Evolutionary conservation across 2,113 vertebrate genomes (phyloP), one percentile per base, ranked within the genome.

Genomic region (Anguilla rostrata): DNA sequence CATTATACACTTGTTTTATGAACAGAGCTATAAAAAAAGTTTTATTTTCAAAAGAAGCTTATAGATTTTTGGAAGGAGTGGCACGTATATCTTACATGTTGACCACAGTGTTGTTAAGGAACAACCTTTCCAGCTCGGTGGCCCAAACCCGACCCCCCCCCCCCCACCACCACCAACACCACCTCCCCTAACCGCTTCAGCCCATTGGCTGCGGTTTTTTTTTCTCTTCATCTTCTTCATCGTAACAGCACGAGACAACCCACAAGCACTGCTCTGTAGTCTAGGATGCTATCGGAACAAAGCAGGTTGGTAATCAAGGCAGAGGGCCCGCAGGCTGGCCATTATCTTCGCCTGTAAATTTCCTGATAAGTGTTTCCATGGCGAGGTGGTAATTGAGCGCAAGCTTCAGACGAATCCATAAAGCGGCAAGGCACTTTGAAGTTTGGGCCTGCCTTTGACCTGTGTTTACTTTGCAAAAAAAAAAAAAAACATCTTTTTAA

Each of bases 221-320:
- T 78, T 26, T 43, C 22, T 26, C 29, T 84, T 84, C 26, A 6
- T 84, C 66, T 57, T 22, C 20, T 40, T 66, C 16, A 66, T 63
- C n/a, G 40, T 29, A 84, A n/a, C 3, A 15, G 82, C 49, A 39
- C 0, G 34, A 63, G 34, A 26, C 12, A 5, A 29, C 9, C 78
- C 53, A 39, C 26, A 14, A 26, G 71, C 29, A 41, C 46, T 66
- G 5, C 29, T 71, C 18, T 22, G 22, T 78, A 56, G 71, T 11
- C 14, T 9, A 40, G 39, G 53, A 79, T 40, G 39, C 79, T 56
- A 57, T 78, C 63, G 18, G 56, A 83, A 29, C 49, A 40, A 5
- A 80, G 18, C 39, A 34, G 79, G 71, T 80, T 81, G 89, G 71
- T 89, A 91, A 92, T 92, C 87, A 91, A 86, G 14, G 8, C n/a